Percentiles rank a stretch among this genome's conserved stretches.
Evolutionary conservation across 2,888 invertebrate species (phyloP).

Genomic region (Sarcophaga caerulescens): DNA sequence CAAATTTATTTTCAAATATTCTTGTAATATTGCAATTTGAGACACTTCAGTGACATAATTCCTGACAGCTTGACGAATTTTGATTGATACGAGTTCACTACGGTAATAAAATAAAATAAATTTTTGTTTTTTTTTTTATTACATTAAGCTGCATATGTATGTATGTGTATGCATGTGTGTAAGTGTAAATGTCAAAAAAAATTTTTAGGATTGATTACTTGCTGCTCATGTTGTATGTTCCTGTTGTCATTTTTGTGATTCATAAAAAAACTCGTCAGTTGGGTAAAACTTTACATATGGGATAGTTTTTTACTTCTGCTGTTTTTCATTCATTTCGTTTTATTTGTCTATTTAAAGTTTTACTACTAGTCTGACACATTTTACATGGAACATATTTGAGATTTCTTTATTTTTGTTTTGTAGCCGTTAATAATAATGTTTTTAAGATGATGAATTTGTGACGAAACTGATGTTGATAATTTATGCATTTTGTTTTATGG

Average conservation of each 20-base stretch:
- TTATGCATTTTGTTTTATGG: slow-evolving; percentile 59
- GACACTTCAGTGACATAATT: slow-evolving; percentile 79
- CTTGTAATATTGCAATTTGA: slow-evolving; percentile 76
- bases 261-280: slow-evolving; percentile 20
- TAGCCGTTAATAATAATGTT: not conserved
- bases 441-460: slow-evolving; percentile 60
- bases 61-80: slow-evolving; percentile 79
- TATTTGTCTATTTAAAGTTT: slow-evolving; percentile 9
- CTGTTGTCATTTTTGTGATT: slow-evolving; percentile 17
- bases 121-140: slow-evolving; percentile 3
- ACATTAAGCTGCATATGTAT: slow-evolving; percentile 61
- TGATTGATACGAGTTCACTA: slow-evolving; percentile 76
- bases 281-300: not conserved
- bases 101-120: not conserved
- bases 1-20: slow-evolving; percentile 41
- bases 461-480: slow-evolving; percentile 44
- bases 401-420: slow-evolving; percentile 6
- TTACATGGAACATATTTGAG: not conserved
- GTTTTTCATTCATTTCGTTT: not conserved
- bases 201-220: slow-evolving; percentile 63
- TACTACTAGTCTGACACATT: slow-evolving; percentile 15
- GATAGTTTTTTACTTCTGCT: slow-evolving; percentile 35
- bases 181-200: slow-evolving; percentile 63
- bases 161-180: slow-evolving; percentile 9
- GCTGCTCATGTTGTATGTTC: not conserved